Evolutionary conservation across 2,113 vertebrate genomes (phyloP), one percentile per base, ranked within the genome.

Genomic region (Cricetomys ansorgei): DNA sequence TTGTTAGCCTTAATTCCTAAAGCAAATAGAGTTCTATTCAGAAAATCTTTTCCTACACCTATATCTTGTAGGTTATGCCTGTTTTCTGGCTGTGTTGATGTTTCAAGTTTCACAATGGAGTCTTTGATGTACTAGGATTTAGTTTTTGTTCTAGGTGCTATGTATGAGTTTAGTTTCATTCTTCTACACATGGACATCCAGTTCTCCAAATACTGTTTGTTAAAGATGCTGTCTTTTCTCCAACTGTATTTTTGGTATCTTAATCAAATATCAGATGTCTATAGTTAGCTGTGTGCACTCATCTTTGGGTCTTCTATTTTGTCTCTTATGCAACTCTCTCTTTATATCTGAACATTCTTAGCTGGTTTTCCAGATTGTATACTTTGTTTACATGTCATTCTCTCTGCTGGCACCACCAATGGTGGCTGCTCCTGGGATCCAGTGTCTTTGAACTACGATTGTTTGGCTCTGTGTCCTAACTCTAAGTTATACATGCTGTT

Each of bases 401-500:
- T 62, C 10, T 73, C 75, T 75, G 69, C n/a, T 65, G 17, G 25
- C 9, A 90, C 25, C 9, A 90, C 25, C 53, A 16, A 17, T 62
- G 48, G 8, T 55, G 75, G 7, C 8, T 85, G 29, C 65, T 81
- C 55, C 59, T 70, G 4, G 80, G 23, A 65, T 69, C 13, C 31
- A 83, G 0, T 34, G 72, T 85, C 25, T 86, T 98, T 92, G 4
- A 77, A 86, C 48, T 50, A 50, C 31, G 77, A 5, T 89, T 62
- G 34, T 69, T 73, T 96, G 48, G 57, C 75, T 81, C 62, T 95
- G 9, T 34, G n/a, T 83, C 89, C 62, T 87, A 59, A 81, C 23
- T 81, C 43, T 80, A 72, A 94, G 88, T 77, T 69, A 92, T 89
- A 2, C 53, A 57, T 40, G 9, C 67, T 72, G 40, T 57, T 88